A percentile compares a stretch with the other conserved stretches of the same genome.
Conservation (phyloP, 2,797 vertebrate genomes). For the Kryptolebias ocellatus region DNA sequence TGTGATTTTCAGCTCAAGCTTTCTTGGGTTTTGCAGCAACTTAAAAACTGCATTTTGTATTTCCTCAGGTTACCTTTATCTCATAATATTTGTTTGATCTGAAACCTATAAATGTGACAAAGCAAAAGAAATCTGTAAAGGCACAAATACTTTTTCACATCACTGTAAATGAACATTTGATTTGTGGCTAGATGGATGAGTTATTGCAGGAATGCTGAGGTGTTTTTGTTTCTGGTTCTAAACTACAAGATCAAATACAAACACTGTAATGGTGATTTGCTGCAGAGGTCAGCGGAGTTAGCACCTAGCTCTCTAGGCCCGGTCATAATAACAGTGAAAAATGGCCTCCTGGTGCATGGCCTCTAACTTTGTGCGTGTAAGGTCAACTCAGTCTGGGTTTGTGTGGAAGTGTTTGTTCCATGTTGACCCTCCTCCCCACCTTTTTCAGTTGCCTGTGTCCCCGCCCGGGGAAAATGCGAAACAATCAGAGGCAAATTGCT, state of each 20-base stretch:
- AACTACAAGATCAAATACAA: constrained; percentile 24
- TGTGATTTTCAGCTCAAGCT: no score
- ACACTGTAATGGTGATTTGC: constrained; percentile 39
- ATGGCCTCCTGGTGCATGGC: constrained; percentile 35
- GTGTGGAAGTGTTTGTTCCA: constrained; percentile 11
- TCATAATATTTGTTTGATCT: no score
- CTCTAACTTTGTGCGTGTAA: constrained; percentile 10
- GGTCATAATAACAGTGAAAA: constrained; percentile 62
- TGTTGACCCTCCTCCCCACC: constrained; percentile 27
- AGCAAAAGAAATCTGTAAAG: no score
- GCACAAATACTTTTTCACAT: no score
- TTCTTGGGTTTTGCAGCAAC: no score
- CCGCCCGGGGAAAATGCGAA: constrained; percentile 63
- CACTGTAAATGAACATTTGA: not conserved
- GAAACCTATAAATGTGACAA: no score
- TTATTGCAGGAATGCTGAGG: constrained; percentile 26
- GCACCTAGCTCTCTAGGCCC: constrained; percentile 26
- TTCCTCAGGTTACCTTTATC: no score
- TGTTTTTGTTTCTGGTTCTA: constrained; percentile 17
- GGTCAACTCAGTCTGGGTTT: constrained; percentile 7
- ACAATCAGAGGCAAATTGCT: constrained; percentile 74
- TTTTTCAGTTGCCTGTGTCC: constrained; percentile 12
- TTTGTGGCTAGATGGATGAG: constrained; percentile 35
- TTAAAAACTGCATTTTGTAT: no score
- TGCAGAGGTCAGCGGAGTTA: constrained; percentile 51